Percentiles rank a stretch among this genome's conserved stretches.
Evolutionary conservation across 2,113 vertebrate species (phyloP).

Genomic region (Rhegmatorhina hoffmannsi): DNA sequence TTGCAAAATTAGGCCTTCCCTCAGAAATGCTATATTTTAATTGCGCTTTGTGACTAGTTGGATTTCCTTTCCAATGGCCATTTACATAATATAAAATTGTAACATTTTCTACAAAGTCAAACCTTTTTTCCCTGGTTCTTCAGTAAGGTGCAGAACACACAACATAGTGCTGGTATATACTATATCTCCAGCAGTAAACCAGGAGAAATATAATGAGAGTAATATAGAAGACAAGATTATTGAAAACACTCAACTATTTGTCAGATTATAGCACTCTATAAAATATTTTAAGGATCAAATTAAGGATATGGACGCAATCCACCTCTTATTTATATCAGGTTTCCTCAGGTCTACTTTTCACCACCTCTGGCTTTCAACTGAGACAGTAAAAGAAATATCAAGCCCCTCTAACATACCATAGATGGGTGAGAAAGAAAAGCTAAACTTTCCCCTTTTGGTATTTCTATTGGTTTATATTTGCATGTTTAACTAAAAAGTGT

Average conservation of each 20-base stretch:
- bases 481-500: not conserved
- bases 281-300: not conserved
- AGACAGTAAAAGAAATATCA: not conserved
- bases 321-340: not conserved
- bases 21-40: not conserved
- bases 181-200: not conserved
- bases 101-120: not conserved
- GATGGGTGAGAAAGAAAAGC: not conserved
- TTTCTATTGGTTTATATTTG: not conserved
- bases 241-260: not conserved
- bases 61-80: not conserved
- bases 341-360: not conserved
- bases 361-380: not conserved
- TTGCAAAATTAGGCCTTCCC: not conserved
- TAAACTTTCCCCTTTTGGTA: not conserved
- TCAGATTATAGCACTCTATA: not conserved
- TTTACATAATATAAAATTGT: not conserved
- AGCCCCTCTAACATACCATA: not conserved
- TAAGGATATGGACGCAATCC: not conserved
- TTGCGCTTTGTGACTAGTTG: not conserved
- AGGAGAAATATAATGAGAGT: not conserved
- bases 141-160: not conserved
- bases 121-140: not conserved
- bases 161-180: not conserved
- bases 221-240: not conserved